Conservation (phyloP, 2,797 vertebrate genomes). For the Pterois miles region DNA sequence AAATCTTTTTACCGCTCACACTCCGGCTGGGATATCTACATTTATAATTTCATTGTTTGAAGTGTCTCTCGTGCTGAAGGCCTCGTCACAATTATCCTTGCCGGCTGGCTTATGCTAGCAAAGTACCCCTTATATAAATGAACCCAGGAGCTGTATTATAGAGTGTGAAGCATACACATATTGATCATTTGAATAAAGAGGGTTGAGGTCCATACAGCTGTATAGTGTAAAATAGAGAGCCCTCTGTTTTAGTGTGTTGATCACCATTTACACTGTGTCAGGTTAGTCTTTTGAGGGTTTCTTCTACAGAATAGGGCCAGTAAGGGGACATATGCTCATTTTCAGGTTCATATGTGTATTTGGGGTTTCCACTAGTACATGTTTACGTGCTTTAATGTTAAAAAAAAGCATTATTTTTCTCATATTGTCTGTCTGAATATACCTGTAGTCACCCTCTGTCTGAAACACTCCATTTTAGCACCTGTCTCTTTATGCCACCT, state of each 20-base stretch:
- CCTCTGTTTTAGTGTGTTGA: not conserved
- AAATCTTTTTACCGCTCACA: slow-evolving; percentile 45
- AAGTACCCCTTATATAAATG: slow-evolving; percentile 4
- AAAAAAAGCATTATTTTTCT: too few species aligned
- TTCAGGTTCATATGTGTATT: too few species aligned
- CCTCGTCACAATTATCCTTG: slow-evolving; percentile 29
- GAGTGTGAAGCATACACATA: not conserved
- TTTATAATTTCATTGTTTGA: slow-evolving; percentile 68
- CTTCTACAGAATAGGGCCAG: not conserved
- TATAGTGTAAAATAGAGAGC: not conserved
- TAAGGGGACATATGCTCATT: not conserved
- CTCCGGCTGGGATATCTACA: slow-evolving; percentile 35
- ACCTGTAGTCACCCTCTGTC: too few species aligned
- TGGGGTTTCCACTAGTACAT: too few species aligned
- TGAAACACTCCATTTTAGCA: too few species aligned
- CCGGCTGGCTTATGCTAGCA: not conserved
- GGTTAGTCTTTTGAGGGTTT: not conserved
- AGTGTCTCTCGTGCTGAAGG: slow-evolving; percentile 45
- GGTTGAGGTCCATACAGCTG: not conserved
- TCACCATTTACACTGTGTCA: not conserved
- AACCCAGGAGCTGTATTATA: not conserved
- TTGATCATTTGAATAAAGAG: slow-evolving; percentile 9
- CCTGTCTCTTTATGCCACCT: too few species aligned
- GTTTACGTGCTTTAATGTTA: too few species aligned
- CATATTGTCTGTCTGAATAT: too few species aligned